Base-by-base conservation (phyloP, 2,797 vertebrate species). In the Saxicola maurus region DNA sequence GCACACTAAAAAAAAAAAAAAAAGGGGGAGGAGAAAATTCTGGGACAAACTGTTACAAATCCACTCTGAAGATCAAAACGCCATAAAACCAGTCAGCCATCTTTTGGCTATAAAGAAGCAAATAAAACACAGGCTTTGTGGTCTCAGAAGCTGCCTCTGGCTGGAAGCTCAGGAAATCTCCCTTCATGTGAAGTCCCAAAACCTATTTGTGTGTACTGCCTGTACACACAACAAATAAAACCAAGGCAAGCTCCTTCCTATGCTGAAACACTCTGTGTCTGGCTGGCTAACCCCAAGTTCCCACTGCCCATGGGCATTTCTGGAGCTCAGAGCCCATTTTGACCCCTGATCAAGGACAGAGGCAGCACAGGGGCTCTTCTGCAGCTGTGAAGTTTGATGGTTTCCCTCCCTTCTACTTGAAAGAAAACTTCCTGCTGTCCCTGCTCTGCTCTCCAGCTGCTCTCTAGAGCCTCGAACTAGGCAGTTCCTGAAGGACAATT, bases 61-160 rank as follows among this genome's bases (percentile, higher is more conserved):
- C 75, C 51, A 77, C 40, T 91, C 46, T 49, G 46, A 68, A 79
- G 80, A 92, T 80, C 82, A 88, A 92, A 85, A 80, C 8, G 7
- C 45, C 67, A 62, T 49, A 81, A 87, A 91, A 78, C 5, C 14
- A 68, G 37, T 25, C 56, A 88, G 64, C 33, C 81, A 90, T 87
- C 60, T 87, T 81, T 64, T 61, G 72, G 56, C 49, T 78, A 19
- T 37, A 76, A 86, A 76, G 55, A 6, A 86, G n/a, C 30, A 91
- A 89, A 91, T 73, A 78, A 89, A 90, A 91, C 2, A 5, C 82
- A 93, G 73, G 43, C 67, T 76, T 74, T 89, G 86, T 79, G 56
- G 87, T 89, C 74, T 92, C 30, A 28, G 53, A 82, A 35, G 56
- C 64, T 90, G 90, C 85, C 80, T 89, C 91, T 92, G 82, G 91